phyloP scores from a whole-genome alignment of 1,140 invertebrate species.

The Danaus melanippus region DNA sequence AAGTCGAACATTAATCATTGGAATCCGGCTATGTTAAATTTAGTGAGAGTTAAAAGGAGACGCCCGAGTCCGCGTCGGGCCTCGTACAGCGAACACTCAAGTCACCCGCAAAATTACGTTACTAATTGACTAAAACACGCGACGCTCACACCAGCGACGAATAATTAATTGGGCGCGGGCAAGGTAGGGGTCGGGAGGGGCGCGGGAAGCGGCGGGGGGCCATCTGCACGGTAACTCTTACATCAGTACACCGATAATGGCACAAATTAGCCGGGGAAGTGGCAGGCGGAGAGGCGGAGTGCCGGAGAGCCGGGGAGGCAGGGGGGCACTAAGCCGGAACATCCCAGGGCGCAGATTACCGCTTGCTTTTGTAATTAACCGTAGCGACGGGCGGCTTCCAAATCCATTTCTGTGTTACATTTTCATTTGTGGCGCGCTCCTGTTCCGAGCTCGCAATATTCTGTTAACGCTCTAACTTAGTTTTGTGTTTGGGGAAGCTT shows the following conservation, averaged over 20 bases:
- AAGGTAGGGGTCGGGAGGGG: constrained; percentile 32
- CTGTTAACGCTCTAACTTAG: constrained; percentile 41
- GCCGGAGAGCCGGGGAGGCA: constrained; percentile 25
- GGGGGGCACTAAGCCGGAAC: constrained; percentile 67
- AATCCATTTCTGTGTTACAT: constrained; percentile 71
- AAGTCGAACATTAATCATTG: constrained; percentile 12
- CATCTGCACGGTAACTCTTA: constrained; percentile 67
- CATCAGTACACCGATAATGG: constrained; percentile 72
- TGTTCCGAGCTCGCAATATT: constrained; percentile 49
- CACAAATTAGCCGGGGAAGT: constrained; percentile 69
- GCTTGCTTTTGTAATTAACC: constrained; percentile 72
- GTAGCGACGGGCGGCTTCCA: constrained; percentile 68
- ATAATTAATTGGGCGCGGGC: constrained; percentile 68
- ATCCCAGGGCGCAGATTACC: constrained; percentile 71
- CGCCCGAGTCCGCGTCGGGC: constrained; percentile 33
- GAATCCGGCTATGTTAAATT: constrained; percentile 35
- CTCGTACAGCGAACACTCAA: constrained; percentile 52
- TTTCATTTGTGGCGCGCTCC: constrained; percentile 67
- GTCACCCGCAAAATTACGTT: constrained; percentile 71
- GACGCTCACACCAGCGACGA: constrained; percentile 68
- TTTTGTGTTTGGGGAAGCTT: constrained; percentile 32
- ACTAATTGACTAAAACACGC: constrained; percentile 72
- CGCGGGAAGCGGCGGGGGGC: constrained; percentile 26
- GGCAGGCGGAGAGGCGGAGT: constrained; percentile 36
- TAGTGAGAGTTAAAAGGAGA: constrained; percentile 40